Percentiles rank a stretch among this genome's conserved stretches.
Conservation (phyloP, 2,797 vertebrate species). For the Alectoris magna region DNA sequence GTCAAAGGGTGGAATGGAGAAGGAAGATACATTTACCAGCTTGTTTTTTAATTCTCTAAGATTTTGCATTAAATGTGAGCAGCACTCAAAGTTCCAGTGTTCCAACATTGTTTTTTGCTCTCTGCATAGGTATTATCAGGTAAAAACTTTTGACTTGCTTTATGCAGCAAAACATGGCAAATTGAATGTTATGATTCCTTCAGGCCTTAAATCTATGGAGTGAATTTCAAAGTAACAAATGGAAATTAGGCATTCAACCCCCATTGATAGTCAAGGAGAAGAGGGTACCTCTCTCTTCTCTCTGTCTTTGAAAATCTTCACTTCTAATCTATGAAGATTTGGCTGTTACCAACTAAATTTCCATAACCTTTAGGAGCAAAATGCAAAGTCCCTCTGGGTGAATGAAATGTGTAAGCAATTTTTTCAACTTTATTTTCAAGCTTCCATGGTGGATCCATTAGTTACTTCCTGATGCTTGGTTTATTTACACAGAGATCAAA, state of each 20-base stretch:
- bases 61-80: background rate
- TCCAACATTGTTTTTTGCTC: background rate
- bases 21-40: background rate
- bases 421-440: slow-evolving; percentile 59
- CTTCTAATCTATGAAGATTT: slow-evolving; percentile 30
- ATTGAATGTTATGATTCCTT: background rate
- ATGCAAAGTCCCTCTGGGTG: background rate
- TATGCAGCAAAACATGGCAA: background rate
- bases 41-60: background rate
- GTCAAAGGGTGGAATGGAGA: background rate
- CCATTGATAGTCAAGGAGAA: slow-evolving; percentile 14
- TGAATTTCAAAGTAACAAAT: slow-evolving; percentile 23
- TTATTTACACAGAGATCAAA: slow-evolving; percentile 53
- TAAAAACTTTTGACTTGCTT: background rate
- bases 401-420: slow-evolving; percentile 29
- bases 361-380: slow-evolving; percentile 31
- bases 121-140: background rate
- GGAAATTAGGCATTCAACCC: background rate
- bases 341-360: slow-evolving; percentile 23
- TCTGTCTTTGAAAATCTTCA: slow-evolving; percentile 35
- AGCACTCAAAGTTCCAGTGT: background rate
- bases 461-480: slow-evolving; percentile 40
- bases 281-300: background rate
- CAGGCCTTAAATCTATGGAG: background rate
- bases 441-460: slow-evolving; percentile 39